Evolutionary conservation across 1,140 invertebrate species (phyloP), one percentile per base, ranked within the genome.

Genomic region (Macrosteles quadrilineatus): DNA sequence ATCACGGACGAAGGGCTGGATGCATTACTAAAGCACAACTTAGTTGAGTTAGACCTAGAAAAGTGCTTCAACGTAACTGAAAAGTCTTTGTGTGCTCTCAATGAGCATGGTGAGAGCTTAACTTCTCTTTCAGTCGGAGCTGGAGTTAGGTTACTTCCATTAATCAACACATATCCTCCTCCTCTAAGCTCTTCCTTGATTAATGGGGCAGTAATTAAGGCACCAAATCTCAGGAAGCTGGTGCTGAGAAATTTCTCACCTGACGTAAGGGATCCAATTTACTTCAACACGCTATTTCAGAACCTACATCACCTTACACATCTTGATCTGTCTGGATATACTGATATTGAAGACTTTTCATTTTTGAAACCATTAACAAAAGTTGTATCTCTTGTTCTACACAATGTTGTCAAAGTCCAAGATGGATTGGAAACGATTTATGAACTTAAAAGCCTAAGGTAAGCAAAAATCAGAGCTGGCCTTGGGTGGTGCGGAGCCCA

Each of bases 291-390:
- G 4, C 79, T 92, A 3, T 74, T 89, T 29, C 81, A 83, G 64
- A 83, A 87, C 23, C 73, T 92, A 32, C 76, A 81, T 4, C 85
- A 88, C 47, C 79, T 96, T 14, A 88, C 86, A 25, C 86, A 93
- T 77, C 80, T 97, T 45, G 93, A 96, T 79, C 80, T 97, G 50
- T 93, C 92, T 0, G 87, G 89, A 71, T 93, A 90, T 76, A 81
- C 82, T 70, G 82, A 86, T 67, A 78, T 87, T 23, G 83, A 83
- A 45, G 78, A 86, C 80, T 81, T 89, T 29, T 80, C 84, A 68
- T 85, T 84, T 45, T 76, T 89, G 30, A 80, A 83, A 17, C 81
- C 83, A 72, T 77, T 91, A 63, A 84, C 85, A 43, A 86, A 90
- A 77, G 81, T 97, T 62, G 78, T 71, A 68, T 84, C 30, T 75